Percentiles rank a stretch among this genome's conserved stretches.
Conservation (phyloP, 2,888 invertebrate species). For the Scaptomyza polygonia region DNA sequence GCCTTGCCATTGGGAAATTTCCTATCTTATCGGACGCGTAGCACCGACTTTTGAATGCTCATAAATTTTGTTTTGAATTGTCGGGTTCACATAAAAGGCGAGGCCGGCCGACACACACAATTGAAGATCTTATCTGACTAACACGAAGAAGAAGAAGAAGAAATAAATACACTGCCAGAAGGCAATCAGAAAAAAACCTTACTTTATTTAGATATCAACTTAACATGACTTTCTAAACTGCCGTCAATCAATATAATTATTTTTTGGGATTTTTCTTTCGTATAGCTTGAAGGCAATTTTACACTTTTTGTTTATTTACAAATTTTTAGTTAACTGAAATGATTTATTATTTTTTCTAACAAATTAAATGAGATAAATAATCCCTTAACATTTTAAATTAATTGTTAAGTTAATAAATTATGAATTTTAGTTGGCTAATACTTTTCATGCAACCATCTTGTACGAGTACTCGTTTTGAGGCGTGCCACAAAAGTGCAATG, state of each 20-base stretch:
- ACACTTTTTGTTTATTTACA: not conserved
- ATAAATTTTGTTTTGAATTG: conserved; percentile 35
- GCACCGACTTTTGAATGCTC: conserved; percentile 13
- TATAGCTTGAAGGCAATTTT: not conserved
- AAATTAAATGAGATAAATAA: not conserved
- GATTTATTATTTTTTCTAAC: not conserved
- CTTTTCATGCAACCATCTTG: conserved; percentile 10
- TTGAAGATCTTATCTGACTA: conserved; percentile 42
- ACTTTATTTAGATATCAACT: conserved; percentile 9
- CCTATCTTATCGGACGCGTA: conserved; percentile 42
- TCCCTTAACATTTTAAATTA: too few relatives aligned
- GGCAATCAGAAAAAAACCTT: not conserved
- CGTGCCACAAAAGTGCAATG: conserved; percentile 12
- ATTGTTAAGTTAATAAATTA: not conserved
- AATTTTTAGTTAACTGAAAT: not conserved
- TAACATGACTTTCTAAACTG: too few relatives aligned
- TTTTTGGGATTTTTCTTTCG: not conserved
- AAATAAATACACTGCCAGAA: not conserved
- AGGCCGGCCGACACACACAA: not conserved
- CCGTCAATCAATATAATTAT: not conserved
- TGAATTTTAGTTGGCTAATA: not conserved
- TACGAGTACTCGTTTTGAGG: not conserved
- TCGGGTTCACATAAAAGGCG: conserved; percentile 46
- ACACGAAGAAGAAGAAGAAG: conserved; percentile 5
- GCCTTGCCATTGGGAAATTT: conserved; percentile 30